Percentiles rank a stretch among this genome's conserved stretches.
These are phyloP conservation scores for Florisuga fusca DNA, from an alignment of 2,797 vertebrate species.

Conservation along the genomic window DNA sequence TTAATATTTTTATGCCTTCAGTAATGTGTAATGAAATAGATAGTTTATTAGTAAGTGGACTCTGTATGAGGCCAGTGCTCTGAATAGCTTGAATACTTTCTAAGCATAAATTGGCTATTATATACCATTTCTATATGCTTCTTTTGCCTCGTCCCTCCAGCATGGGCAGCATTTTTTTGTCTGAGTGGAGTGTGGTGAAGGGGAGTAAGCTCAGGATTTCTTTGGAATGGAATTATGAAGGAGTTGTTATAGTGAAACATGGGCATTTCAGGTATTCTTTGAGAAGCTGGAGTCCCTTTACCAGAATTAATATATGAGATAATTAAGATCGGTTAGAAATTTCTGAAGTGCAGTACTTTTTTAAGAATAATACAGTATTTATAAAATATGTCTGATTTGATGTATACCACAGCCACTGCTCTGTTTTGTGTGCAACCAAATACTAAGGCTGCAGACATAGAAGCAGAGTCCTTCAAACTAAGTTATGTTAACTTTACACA, in stretches of 20 bases:
- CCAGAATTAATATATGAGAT: neutral
- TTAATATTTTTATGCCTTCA: neutral
- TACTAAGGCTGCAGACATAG: neutral
- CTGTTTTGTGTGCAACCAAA: neutral
- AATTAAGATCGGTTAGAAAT: neutral
- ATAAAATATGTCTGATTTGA: neutral
- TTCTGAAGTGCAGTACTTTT: neutral
- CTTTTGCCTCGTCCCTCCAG: neutral
- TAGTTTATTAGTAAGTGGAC: neutral
- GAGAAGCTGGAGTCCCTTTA: neutral
- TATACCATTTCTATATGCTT: neutral
- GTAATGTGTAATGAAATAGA: neutral
- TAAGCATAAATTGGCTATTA: neutral
- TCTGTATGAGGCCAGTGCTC: neutral
- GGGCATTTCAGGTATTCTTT: neutral
- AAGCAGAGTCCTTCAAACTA: neutral
- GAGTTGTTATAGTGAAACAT: neutral
- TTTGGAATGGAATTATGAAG: neutral
- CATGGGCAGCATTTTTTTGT: fast-evolving
- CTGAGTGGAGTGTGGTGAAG: neutral
- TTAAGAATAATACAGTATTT: neutral
- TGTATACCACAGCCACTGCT: neutral
- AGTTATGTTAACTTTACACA: neutral
- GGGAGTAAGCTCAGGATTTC: neutral
- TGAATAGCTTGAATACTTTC: neutral